Evolutionary conservation across 1,140 invertebrate genomes (phyloP).

Genomic region (Tenebrio molitor): DNA sequence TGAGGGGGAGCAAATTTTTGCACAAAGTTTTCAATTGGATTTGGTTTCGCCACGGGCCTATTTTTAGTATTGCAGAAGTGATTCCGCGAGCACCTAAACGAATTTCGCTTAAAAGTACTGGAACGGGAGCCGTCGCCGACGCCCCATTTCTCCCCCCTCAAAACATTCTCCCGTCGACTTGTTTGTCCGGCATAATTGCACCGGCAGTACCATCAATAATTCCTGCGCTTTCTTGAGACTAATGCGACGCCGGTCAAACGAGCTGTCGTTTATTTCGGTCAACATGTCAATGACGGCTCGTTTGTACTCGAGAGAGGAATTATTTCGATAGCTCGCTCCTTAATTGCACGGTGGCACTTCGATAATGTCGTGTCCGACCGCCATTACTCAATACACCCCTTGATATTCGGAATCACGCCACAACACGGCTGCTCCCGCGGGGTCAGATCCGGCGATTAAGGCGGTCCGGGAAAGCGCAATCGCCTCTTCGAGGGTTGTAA

Average conservation of each 20-base stretch:
- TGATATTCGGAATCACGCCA: no score
- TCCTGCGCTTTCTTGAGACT: background rate
- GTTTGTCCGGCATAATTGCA: background rate
- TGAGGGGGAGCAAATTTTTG: conserved; percentile 32
- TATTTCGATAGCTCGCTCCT: background rate
- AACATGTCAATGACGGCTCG: conserved; percentile 25
- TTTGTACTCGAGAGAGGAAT: conserved; percentile 7
- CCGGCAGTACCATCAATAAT: background rate
- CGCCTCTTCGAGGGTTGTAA: no score
- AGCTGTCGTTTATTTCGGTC: conserved; percentile 21
- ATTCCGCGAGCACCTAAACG: conserved; percentile 32
- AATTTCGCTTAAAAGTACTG: conserved; percentile 18
- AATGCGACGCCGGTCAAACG: conserved; percentile 3
- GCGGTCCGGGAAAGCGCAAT: no score
- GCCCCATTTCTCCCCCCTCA: no score
- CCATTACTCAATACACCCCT: background rate
- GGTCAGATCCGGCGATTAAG: no score
- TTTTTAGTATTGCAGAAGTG: conserved; percentile 34
- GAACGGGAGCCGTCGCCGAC: background rate
- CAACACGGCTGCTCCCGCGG: no score
- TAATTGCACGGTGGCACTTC: conserved; percentile 7
- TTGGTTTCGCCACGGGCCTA: conserved; percentile 32
- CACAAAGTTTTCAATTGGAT: conserved; percentile 39
- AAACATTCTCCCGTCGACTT: background rate
- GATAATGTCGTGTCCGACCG: background rate